Conservation (phyloP, 2,797 vertebrate genomes). For the Trichosurus vulpecula region DNA sequence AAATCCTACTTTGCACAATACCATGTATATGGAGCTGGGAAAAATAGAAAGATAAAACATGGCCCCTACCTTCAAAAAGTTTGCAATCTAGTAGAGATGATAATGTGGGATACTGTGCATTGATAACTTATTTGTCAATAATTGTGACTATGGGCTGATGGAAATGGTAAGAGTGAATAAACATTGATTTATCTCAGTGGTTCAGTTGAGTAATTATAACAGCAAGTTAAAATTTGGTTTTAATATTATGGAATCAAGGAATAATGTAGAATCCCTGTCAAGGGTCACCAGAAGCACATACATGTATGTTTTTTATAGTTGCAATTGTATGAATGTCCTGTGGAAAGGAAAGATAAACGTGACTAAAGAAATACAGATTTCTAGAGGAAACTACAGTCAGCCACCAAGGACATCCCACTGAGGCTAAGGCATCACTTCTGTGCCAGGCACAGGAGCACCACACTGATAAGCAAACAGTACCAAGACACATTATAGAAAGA, state of each 20-base stretch:
- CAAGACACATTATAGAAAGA: not conserved
- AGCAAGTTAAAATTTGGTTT: not conserved
- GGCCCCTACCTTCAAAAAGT: not conserved
- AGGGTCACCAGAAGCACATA: not conserved
- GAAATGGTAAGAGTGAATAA: not conserved
- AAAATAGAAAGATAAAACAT: not conserved
- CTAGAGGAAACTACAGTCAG: not conserved
- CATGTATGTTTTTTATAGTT: not conserved
- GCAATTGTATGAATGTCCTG: not conserved
- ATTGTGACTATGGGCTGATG: not conserved
- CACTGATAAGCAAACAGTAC: not conserved
- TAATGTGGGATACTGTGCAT: not conserved
- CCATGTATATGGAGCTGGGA: not conserved
- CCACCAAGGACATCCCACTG: not conserved
- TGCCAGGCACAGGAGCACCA: not conserved
- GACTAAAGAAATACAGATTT: not conserved
- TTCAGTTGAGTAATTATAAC: not conserved
- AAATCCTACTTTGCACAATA: not conserved
- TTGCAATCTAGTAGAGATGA: not conserved
- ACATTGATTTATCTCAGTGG: not conserved
- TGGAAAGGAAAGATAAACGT: not conserved
- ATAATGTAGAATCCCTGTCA: not conserved
- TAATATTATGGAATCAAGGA: not conserved
- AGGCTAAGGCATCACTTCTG: not conserved
- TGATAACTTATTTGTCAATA: not conserved